Base-by-base conservation (phyloP, 2,113 vertebrate species). In the Gymnorhina tibicen region DNA sequence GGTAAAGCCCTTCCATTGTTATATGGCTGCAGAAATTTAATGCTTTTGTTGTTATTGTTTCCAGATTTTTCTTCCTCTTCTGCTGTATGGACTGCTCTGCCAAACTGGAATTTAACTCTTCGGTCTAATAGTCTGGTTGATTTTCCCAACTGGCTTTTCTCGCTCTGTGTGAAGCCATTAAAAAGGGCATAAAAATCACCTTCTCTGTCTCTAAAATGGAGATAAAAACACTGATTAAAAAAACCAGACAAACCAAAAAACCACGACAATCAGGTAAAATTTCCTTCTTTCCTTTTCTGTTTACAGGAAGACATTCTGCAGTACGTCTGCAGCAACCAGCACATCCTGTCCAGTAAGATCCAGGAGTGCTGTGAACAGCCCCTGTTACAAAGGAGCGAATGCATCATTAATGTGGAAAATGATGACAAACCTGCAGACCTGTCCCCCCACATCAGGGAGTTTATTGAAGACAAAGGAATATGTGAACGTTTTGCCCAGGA, bases 341-440 rank as follows among this genome's bases (percentile, higher is more conserved):
- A 86, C 17, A 44, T 7, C 52, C 41, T 98, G 32, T 97, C 98
- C 21, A 93, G 77, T 60, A 97, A 95, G 79, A 93, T 97, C 42
- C 64, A 89, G 85, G 79, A 82, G 35, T 98, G 97, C 93, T 98
- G 98, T 70, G 94, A 95, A 17, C 66, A 97, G 79, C 93, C 97
- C 19, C 50, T 82, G 20, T 27, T 98, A 10, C 95, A 98, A 35
- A 94, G 91, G 37, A 94, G 85, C 3, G 84, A 94, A 12, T 98
- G 98, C 85, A 89, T 98, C 27, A 12, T 97, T 37, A 64, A 59
- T 1, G 78, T 93, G 12, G 97, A 97, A 77, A 96, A 97, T 2
- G 97, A 96, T 2, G 95, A 93, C 17, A 90, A 8, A 46, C 97
- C 98, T 17, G 95, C 82, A 52, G 95, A 46, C 32, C 30, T 98